Conservation (phyloP, 2,113 vertebrate species). For the Syrmaticus mikado region DNA sequence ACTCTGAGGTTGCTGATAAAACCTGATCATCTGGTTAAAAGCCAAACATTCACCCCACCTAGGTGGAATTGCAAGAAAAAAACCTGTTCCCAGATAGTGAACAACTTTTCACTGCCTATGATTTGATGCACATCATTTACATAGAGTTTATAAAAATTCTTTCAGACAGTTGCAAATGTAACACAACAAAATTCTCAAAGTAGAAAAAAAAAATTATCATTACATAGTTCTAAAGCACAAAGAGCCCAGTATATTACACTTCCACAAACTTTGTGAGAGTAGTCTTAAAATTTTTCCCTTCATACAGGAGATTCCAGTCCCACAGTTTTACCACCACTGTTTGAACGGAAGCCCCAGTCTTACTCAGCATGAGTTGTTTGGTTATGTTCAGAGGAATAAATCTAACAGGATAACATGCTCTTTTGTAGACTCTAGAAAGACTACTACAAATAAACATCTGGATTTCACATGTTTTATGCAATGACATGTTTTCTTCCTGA, state of each 20-base stretch:
- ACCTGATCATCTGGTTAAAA: background rate
- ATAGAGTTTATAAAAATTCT: background rate
- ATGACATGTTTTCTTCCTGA: background rate
- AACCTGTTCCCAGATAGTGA: background rate
- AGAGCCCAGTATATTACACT: slow-evolving; percentile 49
- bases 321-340: slow-evolving; percentile 47
- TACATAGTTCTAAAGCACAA: slow-evolving; percentile 29
- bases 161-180: background rate
- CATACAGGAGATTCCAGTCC: slow-evolving; percentile 55
- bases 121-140: background rate
- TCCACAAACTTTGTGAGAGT: slow-evolving; percentile 28
- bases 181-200: background rate
- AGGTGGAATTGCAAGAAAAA: background rate
- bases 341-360: slow-evolving; percentile 17
- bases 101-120: background rate
- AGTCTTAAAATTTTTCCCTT: slow-evolving; percentile 50
- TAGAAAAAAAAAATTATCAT: background rate
- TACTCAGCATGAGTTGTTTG: slow-evolving; percentile 36
- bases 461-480: background rate
- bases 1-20: background rate
- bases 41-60: background rate
- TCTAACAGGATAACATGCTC: background rate
- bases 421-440: background rate
- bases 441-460: background rate
- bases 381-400: slow-evolving; percentile 4